Evolutionary conservation across 2,888 invertebrate species (phyloP), one percentile per base, ranked within the genome.

Genomic region (Parthenolecanium corni): DNA sequence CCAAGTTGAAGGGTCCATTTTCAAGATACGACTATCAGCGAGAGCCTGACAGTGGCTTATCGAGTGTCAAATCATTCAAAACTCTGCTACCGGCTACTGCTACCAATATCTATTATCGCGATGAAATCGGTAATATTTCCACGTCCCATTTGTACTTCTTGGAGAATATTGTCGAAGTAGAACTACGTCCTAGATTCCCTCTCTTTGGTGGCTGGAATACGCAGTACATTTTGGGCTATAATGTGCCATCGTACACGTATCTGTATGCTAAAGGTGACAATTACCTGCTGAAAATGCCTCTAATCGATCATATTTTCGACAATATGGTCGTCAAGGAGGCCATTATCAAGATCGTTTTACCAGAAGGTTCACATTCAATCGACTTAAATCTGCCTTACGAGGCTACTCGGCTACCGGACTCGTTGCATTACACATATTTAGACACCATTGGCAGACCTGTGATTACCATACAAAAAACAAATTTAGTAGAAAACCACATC

Each of bases 121-220:
- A 98, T 74, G 94, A 93, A 68, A 99, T 99, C 52, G 98, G 93
- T 42, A 99, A 99, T 74, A 98, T 99, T 71, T 97, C 96, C 1
- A 99, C 98, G 11, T 95, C 95, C 1, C 87, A 91, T 73, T 86
- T 97, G 77, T 82, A 86, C 67, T 77, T 87, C 23, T 80, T 87
- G 68, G 89, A 89, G 68, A 94, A 97, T 72, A 86, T 91, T 42
- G 93, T 97, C 6, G 96, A 98, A 71, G 76, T 98, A 3, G 96
- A 96, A 71, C 78, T 98, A n/a, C 80, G 93, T 54, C 98, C 97
- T 0, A 80, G 98, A 70, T 98, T 96, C 74, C 98, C 98, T 2
- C 78, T 98, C 3, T 98, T 97, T 74, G 98, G 98, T 62, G 98
- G 98, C 14, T 99, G 98, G 98, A 91, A 89, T 74, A 96, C 95